Percentiles rank a stretch among this genome's conserved stretches.
These are phyloP conservation scores for Ptychadena robeensis DNA, from an alignment of 2,797 vertebrate species.

Conservation along the genomic window DNA sequence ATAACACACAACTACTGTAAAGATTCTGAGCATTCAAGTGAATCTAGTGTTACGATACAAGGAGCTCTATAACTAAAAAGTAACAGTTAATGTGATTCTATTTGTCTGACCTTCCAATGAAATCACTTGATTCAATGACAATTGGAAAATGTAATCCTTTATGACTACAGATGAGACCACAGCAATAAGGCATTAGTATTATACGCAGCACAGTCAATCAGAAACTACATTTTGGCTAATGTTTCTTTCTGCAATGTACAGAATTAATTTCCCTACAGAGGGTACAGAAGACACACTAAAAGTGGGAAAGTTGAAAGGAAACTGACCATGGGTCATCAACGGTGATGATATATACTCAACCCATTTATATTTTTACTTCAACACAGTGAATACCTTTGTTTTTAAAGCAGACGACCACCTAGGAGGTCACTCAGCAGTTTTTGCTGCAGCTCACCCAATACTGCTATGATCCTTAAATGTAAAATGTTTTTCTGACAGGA, in stretches of 20 bases:
- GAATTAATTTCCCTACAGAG: not conserved
- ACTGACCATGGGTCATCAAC: too few species aligned
- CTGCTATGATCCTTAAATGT: too few species aligned
- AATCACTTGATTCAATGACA: slow-evolving; percentile 5
- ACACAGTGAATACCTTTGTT: too few species aligned
- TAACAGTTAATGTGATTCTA: not conserved
- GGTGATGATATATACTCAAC: too few species aligned
- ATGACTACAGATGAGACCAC: not conserved
- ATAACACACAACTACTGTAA: not conserved
- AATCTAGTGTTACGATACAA: not conserved
- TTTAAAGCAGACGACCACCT: too few species aligned
- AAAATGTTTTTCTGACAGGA: too few species aligned
- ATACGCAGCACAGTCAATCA: not conserved
- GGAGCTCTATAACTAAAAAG: not conserved
- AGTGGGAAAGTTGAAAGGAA: too few species aligned
- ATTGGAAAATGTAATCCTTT: not conserved
- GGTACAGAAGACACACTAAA: too few species aligned
- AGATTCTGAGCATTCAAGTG: not conserved
- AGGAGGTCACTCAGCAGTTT: too few species aligned
- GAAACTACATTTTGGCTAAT: not conserved
- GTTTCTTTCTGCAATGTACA: not conserved
- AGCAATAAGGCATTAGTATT: not conserved
- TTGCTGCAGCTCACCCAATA: too few species aligned
- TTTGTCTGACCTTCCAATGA: slow-evolving; percentile 8
- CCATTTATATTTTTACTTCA: too few species aligned